Evolutionary conservation across 2,113 vertebrate genomes (phyloP), one percentile per base, ranked within the genome.

Genomic region (Irena cyanogastra): DNA sequence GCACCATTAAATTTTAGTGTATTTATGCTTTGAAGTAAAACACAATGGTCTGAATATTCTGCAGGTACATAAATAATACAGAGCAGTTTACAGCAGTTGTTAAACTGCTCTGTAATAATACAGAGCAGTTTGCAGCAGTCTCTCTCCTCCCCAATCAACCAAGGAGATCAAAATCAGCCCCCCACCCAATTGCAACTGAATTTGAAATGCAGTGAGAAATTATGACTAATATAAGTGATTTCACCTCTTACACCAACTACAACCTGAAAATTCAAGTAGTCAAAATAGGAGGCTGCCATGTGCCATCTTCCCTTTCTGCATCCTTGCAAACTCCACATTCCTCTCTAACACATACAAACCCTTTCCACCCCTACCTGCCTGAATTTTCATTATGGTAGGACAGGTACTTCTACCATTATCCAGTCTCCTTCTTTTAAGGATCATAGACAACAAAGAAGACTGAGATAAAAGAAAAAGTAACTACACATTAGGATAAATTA

Each of bases 21-120:
- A 87, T 96, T 96, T 94, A 94, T 94, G 92, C 96, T 96, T 94
- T 96, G 89, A 96, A 92, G 95, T 93, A 83, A 84, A 97, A 85
- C 85, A 97, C 95, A 94, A 94, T 96, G 89, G 89, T 56, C 92
- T 87, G 90, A 89, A 93, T 96, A 93, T 91, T 94, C 65, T 85
- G 69, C 91, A 95, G 89, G 91, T 94, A 87, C 92, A 94, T 89
- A 93, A 96, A 96, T 93, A 96, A 81, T 45, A 47, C 33, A 63
- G 89, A 92, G 75, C 72, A 37, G 33, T 93, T 88, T 18, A 60
- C 11, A 69, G 90, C 37, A 87, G 63, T 37, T 79, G 42, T 15
- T n/a, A n/a, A n/a, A n/a, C n/a, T n/a, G n/a, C n/a, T n/a, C n/a
- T n/a, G n/a, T n/a, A 96, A 96, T 93, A 96, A 81, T 45, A 47